These are phyloP conservation scores for Sigmodon hispidus DNA, from an alignment of 2,113 vertebrate genomes.

Conservation along the genomic window DNA sequence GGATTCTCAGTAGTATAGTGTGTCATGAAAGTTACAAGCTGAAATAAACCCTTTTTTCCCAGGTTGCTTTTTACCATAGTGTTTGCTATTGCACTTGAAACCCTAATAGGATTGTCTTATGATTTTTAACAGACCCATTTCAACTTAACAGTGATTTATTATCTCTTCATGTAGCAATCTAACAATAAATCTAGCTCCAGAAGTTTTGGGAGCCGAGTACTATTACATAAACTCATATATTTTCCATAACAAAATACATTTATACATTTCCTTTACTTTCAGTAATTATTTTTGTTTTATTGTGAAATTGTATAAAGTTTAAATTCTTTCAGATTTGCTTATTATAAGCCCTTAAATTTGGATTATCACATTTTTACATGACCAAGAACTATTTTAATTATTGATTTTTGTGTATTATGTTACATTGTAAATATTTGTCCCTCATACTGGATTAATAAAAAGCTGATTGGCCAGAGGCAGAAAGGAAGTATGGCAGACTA, in stretches of 20 bases:
- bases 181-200: not conserved
- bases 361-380: not conserved
- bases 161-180: not conserved
- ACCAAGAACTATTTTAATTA: not conserved
- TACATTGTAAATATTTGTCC: too few relatives aligned
- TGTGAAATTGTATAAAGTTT: not conserved
- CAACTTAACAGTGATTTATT: not conserved
- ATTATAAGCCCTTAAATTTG: not conserved
- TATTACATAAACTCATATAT: not conserved
- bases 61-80: not conserved
- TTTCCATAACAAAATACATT: not conserved
- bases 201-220: not conserved
- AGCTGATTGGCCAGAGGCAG: too few relatives aligned
- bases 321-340: not conserved
- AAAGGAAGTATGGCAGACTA: too few relatives aligned
- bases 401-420: too few relatives aligned
- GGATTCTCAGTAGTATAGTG: not conserved
- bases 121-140: not conserved
- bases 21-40: not conserved
- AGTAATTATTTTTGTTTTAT: not conserved
- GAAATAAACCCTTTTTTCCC: not conserved
- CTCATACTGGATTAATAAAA: too few relatives aligned
- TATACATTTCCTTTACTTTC: not conserved
- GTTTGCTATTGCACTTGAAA: not conserved
- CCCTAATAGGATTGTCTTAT: not conserved